Conservation (phyloP, 2,797 vertebrate species). For the Ctenopoma kingsleyae region DNA sequence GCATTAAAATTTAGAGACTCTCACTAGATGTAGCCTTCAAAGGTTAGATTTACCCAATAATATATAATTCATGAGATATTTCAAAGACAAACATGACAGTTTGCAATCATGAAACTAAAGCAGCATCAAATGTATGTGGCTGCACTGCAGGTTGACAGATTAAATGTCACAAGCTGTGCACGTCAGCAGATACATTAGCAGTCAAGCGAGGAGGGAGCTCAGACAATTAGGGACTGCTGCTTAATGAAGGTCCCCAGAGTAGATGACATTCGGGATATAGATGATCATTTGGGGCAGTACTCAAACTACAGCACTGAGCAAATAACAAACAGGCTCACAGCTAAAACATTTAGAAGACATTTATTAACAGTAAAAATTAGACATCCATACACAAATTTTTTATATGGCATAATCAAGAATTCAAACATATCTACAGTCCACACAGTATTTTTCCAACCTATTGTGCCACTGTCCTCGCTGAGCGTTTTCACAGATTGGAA, state of each 20-base stretch:
- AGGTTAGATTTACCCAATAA: neutral
- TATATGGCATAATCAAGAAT: neutral
- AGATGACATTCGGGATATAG: conserved; percentile 3
- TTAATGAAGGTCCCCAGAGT: neutral
- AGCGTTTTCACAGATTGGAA: neutral
- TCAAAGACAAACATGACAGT: neutral
- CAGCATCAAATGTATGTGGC: neutral
- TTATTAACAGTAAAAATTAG: conserved; percentile 64
- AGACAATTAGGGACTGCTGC: neutral
- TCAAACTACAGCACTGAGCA: neutral
- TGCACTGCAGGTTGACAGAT: neutral
- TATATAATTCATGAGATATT: too few relatives aligned
- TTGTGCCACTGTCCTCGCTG: neutral
- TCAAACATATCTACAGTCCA: conserved; percentile 57
- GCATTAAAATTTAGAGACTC: neutral
- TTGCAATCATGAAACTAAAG: neutral
- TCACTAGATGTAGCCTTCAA: neutral
- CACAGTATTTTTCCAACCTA: neutral
- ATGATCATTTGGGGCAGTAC: neutral
- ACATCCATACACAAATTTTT: conserved; percentile 32
- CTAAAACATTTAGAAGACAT: conserved; percentile 51
- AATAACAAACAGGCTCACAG: neutral
- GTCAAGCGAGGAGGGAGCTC: conserved; percentile 7
- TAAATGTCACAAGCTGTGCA: neutral
- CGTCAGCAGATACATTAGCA: conserved; percentile 14